Conservation (phyloP, 2,113 vertebrate species). For the Neolamprologus toae region DNA sequence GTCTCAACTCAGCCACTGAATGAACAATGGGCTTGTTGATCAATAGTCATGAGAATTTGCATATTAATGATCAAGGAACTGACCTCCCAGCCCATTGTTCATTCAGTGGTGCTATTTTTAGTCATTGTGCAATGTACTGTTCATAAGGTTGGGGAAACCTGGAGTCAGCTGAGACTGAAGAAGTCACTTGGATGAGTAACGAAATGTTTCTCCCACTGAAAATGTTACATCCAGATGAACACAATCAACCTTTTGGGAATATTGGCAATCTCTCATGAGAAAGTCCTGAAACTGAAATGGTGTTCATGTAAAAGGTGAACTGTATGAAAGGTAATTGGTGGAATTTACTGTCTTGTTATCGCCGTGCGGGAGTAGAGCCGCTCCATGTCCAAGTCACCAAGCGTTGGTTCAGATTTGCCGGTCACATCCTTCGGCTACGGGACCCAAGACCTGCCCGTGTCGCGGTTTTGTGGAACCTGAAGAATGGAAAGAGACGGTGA, state of each 20-base stretch:
- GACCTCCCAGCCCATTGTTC: neutral
- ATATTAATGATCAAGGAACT: neutral
- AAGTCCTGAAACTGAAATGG: neutral
- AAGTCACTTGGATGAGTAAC: neutral
- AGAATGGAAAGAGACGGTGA: neutral
- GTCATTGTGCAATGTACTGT: neutral
- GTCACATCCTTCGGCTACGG: neutral
- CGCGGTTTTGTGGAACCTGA: fast-evolving
- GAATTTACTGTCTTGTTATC: neutral
- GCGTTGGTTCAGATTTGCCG: neutral
- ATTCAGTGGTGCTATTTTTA: neutral
- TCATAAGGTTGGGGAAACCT: neutral
- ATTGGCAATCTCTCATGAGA: neutral
- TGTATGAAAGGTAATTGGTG: neutral
- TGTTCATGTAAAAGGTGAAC: neutral
- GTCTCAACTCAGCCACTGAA: neutral
- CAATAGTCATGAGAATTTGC: neutral
- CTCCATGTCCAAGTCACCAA: neutral
- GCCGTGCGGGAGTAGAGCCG: neutral
- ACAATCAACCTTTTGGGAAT: neutral
- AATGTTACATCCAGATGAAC: neutral
- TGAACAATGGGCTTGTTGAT: neutral
- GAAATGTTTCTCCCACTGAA: neutral
- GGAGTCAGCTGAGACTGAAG: neutral
- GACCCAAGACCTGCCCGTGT: neutral